phyloP scores from a whole-genome alignment of 2,888 invertebrate species.

The Onchidella celtica region DNA sequence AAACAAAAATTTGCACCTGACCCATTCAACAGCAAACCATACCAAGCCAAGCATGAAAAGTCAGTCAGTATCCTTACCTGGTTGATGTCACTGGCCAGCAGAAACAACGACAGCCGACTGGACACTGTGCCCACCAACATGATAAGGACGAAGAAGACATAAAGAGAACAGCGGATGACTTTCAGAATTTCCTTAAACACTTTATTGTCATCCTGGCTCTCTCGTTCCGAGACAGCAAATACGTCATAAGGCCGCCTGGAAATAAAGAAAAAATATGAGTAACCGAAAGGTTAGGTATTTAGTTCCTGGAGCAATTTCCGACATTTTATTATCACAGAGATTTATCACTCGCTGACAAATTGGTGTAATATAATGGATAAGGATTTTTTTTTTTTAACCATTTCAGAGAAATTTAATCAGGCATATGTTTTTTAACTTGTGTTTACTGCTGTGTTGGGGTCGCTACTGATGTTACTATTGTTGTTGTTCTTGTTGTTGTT shows the following conservation, averaged over 20 bases:
- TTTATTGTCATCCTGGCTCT: conserved; percentile 68
- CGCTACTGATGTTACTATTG: too few relatives aligned
- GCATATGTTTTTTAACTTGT: too few relatives aligned
- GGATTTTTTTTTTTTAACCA: background rate
- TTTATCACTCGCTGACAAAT: background rate
- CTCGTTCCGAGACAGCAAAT: conserved; percentile 72
- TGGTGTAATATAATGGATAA: background rate
- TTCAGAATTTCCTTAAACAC: conserved; percentile 73
- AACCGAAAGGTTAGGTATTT: background rate
- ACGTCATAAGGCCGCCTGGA: conserved; percentile 72
- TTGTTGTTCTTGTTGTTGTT: too few relatives aligned
- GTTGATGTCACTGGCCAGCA: conserved; percentile 67
- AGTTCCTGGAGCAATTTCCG: too few relatives aligned
- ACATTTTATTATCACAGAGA: background rate
- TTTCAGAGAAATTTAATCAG: too few relatives aligned
- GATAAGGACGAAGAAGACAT: conserved; percentile 90
- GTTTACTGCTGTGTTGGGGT: too few relatives aligned
- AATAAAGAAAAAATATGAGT: conserved; percentile 5
- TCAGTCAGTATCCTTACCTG: conserved; percentile 66
- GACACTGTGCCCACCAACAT: conserved; percentile 92
- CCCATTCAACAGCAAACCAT: too few relatives aligned
- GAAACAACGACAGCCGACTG: conserved; percentile 89
- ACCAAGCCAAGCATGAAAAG: too few relatives aligned
- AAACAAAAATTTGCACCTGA: too few relatives aligned
- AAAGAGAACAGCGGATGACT: conserved; percentile 85